phyloP scores from a whole-genome alignment of 2,888 invertebrate genomes.

The Lysandra bellargus region DNA sequence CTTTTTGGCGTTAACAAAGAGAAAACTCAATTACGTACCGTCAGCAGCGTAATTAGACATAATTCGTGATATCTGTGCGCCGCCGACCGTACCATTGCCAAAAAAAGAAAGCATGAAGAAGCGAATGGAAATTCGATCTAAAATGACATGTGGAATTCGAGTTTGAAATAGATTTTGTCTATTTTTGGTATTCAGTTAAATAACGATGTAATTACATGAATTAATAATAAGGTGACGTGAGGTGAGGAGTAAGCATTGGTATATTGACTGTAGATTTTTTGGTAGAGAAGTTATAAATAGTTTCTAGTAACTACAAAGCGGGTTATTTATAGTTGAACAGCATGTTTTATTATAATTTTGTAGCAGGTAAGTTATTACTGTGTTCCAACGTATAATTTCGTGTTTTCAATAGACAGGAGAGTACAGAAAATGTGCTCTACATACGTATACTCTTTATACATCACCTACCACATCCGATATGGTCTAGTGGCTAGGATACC shows the following conservation, averaged over 20 bases:
- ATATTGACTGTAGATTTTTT: no score
- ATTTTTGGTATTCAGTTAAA: not conserved
- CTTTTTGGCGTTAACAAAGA: conserved; percentile 16
- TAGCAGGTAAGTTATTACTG: no score
- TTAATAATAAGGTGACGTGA: not conserved
- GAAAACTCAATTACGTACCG: conserved; percentile 14
- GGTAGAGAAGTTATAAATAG: no score
- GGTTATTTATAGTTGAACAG: no score
- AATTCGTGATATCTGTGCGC: conserved; percentile 31
- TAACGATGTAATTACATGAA: not conserved
- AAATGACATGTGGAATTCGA: not conserved
- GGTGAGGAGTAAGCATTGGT: not conserved
- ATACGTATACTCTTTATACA: not conserved
- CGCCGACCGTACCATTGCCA: conserved; percentile 33
- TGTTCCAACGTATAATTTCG: no score
- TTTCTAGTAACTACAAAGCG: no score
- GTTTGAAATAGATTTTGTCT: not conserved
- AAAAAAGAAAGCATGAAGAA: conserved; percentile 37
- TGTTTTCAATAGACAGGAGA: not conserved
- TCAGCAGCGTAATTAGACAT: conserved; percentile 15
- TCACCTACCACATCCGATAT: conserved; percentile 64
- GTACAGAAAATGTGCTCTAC: not conserved
- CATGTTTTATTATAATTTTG: no score
- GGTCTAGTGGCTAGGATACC: conserved; percentile 86
- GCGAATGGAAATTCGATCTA: not conserved